phyloP scores from a whole-genome alignment of 2,797 vertebrate species.

The Microctenopoma steveboyesi region DNA sequence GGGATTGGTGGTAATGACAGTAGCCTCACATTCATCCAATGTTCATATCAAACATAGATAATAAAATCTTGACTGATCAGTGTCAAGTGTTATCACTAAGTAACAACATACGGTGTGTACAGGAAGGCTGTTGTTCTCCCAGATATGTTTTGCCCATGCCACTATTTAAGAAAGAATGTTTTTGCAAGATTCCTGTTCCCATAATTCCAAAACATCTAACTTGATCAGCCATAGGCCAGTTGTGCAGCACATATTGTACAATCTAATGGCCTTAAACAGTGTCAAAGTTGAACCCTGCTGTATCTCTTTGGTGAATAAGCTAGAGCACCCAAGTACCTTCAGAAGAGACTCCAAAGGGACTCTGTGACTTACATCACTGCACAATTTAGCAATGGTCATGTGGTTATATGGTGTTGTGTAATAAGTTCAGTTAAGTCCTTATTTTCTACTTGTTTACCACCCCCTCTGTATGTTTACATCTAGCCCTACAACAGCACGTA shows the following conservation, averaged over 20 bases:
- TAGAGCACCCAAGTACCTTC: constrained; percentile 8
- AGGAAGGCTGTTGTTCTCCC: too few species aligned
- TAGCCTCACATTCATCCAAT: too few species aligned
- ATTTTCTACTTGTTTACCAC: constrained; percentile 5
- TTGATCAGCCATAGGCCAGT: constrained; percentile 19
- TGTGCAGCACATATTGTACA: constrained; percentile 24
- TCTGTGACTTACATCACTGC: constrained; percentile 1
- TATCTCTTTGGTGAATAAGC: constrained; percentile 3
- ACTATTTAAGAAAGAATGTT: constrained; percentile 33
- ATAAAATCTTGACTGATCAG: too few species aligned
- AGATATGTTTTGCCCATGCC: neutral
- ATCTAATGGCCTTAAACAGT: neutral
- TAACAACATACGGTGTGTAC: too few species aligned
- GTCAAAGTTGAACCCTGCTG: neutral
- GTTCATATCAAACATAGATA: too few species aligned
- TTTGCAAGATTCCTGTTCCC: constrained; percentile 28
- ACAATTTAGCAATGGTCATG: neutral
- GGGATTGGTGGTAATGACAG: too few species aligned
- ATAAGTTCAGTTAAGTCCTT: constrained; percentile 12
- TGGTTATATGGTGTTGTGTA: constrained; percentile 18
- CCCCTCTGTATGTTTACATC: constrained; percentile 14
- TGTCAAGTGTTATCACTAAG: too few species aligned
- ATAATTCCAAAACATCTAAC: constrained; percentile 22
- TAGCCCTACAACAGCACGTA: constrained; percentile 1
- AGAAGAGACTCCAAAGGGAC: neutral